Base-by-base conservation (phyloP, 37 sponge, comb jelly and placozoan genomes). In the Petrosia ficiformis region DNA sequence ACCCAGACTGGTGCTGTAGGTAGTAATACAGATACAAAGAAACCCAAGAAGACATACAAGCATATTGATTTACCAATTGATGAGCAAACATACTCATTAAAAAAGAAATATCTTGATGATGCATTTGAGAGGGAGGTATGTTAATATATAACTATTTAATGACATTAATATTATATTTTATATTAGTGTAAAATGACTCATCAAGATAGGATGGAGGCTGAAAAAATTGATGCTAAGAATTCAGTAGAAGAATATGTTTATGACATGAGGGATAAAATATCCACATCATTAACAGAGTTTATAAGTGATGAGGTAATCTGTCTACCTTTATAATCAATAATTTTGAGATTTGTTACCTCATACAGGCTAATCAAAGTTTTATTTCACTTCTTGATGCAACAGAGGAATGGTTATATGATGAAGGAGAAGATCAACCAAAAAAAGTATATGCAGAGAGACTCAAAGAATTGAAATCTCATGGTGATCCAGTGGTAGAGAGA, bases 391-490 rank as follows among this genome's bases (percentile, higher is more conserved):
- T 99, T 42, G 68, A 38, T 3, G 61, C 77, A 8, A 93, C 90
- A n/a, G 97, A 99, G 72, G 86, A 99, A 38, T 99, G 99, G 99
- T 73, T 99, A 38, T 93, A 95, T 65, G 99, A 93, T 1, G 99
- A 99, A 72, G 97, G 97, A 54, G 97, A 95, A 48, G 92, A 99
- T 68, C 88, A 91, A 71, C 65, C 89, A n/a, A 93, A 93, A 73
- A 83, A 84, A 69, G 92, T 93, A 28, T 94, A 94, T 70, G 77
- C 82, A 39, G 83, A 93, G 76, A 82, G 76, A 42, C 73, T 93
- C 16, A 71, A 44, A 6, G 82, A 83, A 39, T 70, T 97, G 68
- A 82, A 87, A 92, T 91, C 87, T 64, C 67, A 66, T 1, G 94
- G 96, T 0, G 87, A 95, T 66, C 85, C 89, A 2, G 67, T 91